These are phyloP conservation scores for Paracanthobrama guichenoti DNA, from an alignment of 2,113 vertebrate genomes.

Conservation along the genomic window DNA sequence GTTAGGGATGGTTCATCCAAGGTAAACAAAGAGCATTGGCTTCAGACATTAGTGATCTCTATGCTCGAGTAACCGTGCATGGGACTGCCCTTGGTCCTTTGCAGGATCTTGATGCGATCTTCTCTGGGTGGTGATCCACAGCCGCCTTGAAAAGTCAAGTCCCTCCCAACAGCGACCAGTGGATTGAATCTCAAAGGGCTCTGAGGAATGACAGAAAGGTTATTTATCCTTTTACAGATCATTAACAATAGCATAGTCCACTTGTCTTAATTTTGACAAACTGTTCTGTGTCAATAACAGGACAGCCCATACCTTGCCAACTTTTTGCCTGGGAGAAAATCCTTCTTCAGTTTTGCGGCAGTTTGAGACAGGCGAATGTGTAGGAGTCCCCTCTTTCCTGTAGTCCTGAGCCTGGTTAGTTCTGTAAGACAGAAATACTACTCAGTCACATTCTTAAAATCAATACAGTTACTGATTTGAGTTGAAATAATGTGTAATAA, in stretches of 20 bases:
- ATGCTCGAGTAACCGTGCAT: constrained; percentile 73
- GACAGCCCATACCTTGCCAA: constrained; percentile 71
- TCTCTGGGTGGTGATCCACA: constrained; percentile 78
- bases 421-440: constrained; percentile 47
- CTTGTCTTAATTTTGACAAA: not conserved
- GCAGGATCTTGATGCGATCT: constrained; percentile 68
- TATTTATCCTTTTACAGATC: not conserved
- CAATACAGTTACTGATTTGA: not conserved
- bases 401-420: constrained; percentile 66
- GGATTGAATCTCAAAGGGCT: constrained; percentile 78
- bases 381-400: constrained; percentile 66
- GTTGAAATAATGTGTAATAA: not conserved
- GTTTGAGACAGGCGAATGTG: constrained; percentile 65
- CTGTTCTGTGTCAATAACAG: not conserved
- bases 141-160: constrained; percentile 73
- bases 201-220: constrained; percentile 61
- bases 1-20: not conserved
- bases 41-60: constrained; percentile 72
- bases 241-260: not conserved
- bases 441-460: not conserved
- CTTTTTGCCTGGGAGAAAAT: constrained; percentile 68
- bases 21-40: not conserved
- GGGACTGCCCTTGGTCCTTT: constrained; percentile 72
- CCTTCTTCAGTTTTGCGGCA: constrained; percentile 73
- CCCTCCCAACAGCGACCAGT: constrained; percentile 73